Conservation (phyloP, 2,113 vertebrate genomes). For the Haplotaxodon microlepis region DNA sequence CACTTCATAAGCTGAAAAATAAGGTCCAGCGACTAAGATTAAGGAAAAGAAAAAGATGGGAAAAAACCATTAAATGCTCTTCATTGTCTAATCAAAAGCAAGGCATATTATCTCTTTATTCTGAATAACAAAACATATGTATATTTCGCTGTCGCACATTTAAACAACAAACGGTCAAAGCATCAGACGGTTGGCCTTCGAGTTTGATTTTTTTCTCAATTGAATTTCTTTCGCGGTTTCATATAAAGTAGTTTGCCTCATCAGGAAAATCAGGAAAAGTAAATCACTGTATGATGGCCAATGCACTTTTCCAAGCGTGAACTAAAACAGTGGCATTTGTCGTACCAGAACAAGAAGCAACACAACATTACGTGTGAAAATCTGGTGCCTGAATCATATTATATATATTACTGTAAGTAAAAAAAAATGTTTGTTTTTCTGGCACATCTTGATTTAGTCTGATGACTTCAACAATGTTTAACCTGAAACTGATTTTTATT, state of each 20-base stretch:
- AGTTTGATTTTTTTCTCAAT: neutral
- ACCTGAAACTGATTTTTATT: neutral
- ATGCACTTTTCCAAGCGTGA: neutral
- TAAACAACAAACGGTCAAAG: neutral
- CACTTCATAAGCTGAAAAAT: conserved; percentile 23
- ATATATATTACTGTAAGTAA: neutral
- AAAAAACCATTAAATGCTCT: neutral
- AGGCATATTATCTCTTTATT: neutral
- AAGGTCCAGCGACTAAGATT: neutral
- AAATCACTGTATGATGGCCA: neutral
- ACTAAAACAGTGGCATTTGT: neutral
- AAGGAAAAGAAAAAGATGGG: neutral
- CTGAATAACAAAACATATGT: neutral
- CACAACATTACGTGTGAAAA: neutral
- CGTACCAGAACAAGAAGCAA: neutral
- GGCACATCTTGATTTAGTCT: neutral
- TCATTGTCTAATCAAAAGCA: neutral
- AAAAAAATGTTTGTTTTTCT: neutral
- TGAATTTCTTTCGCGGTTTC: neutral
- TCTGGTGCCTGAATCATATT: neutral
- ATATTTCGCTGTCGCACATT: neutral
- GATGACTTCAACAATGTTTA: neutral
- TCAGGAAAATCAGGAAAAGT: neutral
- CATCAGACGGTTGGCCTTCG: neutral
- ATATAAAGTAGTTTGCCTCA: neutral